Percentiles rank a stretch among this genome's conserved stretches.
phyloP scores from a whole-genome alignment of 1,140 invertebrate species.

The Drosophila aff. region DNA sequence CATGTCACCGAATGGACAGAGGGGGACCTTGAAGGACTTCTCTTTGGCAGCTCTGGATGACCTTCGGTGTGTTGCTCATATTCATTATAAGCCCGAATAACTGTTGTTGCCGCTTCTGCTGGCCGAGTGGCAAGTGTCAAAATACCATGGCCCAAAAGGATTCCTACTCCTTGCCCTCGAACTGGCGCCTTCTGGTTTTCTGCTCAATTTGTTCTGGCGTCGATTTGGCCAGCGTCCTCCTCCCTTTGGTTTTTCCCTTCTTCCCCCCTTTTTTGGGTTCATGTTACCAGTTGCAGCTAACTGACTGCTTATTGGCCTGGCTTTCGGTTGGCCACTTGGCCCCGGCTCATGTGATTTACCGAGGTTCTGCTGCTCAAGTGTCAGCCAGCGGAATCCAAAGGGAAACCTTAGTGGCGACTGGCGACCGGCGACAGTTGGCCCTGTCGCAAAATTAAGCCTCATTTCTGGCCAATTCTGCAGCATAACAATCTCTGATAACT shows the following conservation, averaged over 20 bases:
- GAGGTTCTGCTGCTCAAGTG: constrained; percentile 60
- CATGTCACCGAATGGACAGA: constrained; percentile 46
- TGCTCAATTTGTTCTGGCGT: constrained; percentile 81
- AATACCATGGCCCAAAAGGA: constrained; percentile 64
- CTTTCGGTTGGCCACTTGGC: constrained; percentile 33
- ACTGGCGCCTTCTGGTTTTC: constrained; percentile 83
- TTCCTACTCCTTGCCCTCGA: constrained; percentile 26
- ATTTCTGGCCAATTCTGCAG: constrained; percentile 22
- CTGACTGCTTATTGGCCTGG: constrained; percentile 62
- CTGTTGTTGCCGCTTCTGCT: constrained; percentile 64
- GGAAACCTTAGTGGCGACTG: constrained; percentile 64
- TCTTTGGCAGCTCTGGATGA: constrained; percentile 41
- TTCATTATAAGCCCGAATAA: constrained; percentile 83
- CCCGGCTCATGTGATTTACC: constrained; percentile 38
- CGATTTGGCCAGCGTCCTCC: constrained; percentile 34
- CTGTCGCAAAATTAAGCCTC: constrained; percentile 24
- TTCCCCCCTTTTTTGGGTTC: constrained; percentile 28
- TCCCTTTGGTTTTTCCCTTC: neutral
- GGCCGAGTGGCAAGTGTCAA: constrained; percentile 77
- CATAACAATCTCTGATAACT: constrained; percentile 27
- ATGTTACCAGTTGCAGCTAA: constrained; percentile 73
- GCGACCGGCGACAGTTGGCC: constrained; percentile 51
- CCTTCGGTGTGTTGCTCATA: constrained; percentile 81
- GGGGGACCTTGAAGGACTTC: constrained; percentile 65
- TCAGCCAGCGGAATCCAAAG: constrained; percentile 36